Evolutionary conservation across 2,888 invertebrate species (phyloP), one percentile per base, ranked within the genome.

Genomic region (Drosophila rubida): DNA sequence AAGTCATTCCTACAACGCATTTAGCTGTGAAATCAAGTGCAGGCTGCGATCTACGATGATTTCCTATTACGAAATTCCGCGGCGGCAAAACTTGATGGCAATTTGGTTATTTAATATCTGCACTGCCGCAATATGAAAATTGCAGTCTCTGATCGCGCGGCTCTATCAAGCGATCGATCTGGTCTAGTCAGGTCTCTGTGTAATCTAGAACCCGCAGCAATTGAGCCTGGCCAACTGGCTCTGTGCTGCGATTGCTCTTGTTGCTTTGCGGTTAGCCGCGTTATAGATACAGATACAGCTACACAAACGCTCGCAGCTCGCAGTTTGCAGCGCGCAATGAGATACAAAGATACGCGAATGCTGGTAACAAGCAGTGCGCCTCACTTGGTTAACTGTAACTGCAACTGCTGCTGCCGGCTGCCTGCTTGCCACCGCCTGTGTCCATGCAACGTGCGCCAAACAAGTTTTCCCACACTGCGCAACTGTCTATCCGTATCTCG

Each of bases 41-140:
- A 70, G 64, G 44, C 59, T 53, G 61, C n/a, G n/a, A n/a, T n/a
- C 19, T 30, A 7, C 39, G 32, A 50, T 42, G 30, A 69, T 84
- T 88, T 84, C 85, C 88, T 78, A 88, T 87, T 84, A 87, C 88
- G 82, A 88, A 88, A 87, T 78, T 50, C 60, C 54, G 78, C 60
- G 45, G 85, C 72, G 32, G 32, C 32, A 82, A 54, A 59, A 75
- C 81, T 83, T 70, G 87, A 76, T 87, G 88, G 76, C 75, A 78
- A 78, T 87, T 87, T 68, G 86, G 89, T 87, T 85, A 89, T 88
- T 89, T 74, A 85, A 87, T 85, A 87, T 80, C 71, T 51, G 46
- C 46, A 46, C 55, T 51, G 82, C 70, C 72, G 78, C 77, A 82
- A 82, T 80, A 60, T 81, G 27, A 66, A 84, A 84, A 49, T 84